Conservation (phyloP, 2,888 invertebrate species). For the Deilephila porcellus region DNA sequence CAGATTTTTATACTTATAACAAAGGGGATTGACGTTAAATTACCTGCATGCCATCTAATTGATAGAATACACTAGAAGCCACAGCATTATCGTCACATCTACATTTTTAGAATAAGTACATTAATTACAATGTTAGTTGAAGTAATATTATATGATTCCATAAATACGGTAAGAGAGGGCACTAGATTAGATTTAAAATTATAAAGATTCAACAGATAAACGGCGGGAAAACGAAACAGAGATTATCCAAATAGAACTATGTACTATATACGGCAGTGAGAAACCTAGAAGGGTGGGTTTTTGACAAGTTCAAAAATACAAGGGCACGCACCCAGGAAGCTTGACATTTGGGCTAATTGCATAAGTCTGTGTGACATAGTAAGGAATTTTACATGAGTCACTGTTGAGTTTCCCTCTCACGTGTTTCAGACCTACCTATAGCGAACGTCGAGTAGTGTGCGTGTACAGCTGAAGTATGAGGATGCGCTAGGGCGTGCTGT, state of each 20-base stretch:
- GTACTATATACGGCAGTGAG: neutral
- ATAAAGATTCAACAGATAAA: neutral
- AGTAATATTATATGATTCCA: neutral
- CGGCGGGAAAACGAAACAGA: slow-evolving; percentile 2
- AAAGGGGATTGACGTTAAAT: no score
- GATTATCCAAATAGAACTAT: neutral
- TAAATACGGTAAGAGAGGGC: neutral
- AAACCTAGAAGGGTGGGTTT: neutral
- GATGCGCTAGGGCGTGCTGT: slow-evolving; percentile 67
- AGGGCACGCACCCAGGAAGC: neutral
- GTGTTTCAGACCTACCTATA: slow-evolving; percentile 74
- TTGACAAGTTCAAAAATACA: neutral
- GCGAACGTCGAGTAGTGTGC: slow-evolving; percentile 63
- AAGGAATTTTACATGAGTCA: slow-evolving; percentile 68
- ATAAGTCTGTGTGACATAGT: slow-evolving; percentile 44
- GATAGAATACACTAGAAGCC: neutral
- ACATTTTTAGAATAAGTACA: neutral
- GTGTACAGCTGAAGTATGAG: slow-evolving; percentile 70
- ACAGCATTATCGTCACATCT: neutral
- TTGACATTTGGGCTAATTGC: slow-evolving; percentile 36
- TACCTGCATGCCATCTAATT: no score
- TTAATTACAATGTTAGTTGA: neutral
- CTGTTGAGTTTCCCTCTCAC: slow-evolving; percentile 64
- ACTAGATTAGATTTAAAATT: neutral
- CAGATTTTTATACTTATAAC: no score